Base-by-base conservation (phyloP, 2,888 invertebrate species). In the Venusia cambrica region DNA sequence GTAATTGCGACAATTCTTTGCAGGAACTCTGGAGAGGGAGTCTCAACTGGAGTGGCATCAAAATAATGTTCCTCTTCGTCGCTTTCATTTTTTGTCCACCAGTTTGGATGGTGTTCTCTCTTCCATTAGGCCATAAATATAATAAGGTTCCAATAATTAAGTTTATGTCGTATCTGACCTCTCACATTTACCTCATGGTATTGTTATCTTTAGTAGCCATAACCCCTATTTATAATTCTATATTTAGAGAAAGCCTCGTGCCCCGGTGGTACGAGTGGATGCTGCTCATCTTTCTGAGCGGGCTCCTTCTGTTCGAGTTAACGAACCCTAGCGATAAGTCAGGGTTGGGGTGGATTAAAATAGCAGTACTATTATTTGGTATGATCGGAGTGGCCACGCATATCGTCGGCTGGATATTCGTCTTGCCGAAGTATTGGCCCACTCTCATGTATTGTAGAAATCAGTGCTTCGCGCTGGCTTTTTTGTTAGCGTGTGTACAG, bases 141-240 rank as follows among this genome's bases (percentile, higher is more conserved):
- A 96, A 97, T 89, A 97, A 98, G 89, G 97, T 99, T 63, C 99
- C 99, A 38, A 98, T 99, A 68, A 98, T 99, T 68, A 99, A 99
- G 87, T 99, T 99, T 87, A 98, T 99, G 95, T 98, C 98, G 21
- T 99, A 99, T 84, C 90, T 99, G 60, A 98, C 99, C 10, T 98
- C 99, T 3, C 99, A 99, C 85, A 93, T 99, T 62, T 98, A 98
- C 84, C 92, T 99, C 54, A 98, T 99, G 93, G 85, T 96, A 49
- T 92, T 99, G 62, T 91, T 99, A 57, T 92, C 96, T 54, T 89
- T 98, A 57, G 96, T 96, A 39, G 96, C 94, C 20, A 96, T 96
- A 48, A 94, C 95, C 43, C 97, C 97, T 29, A 92, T 95, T 45
- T 94, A 95, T 78, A 85, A 72, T 70, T 93, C 94, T 28, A 94